A percentile compares a stretch with the other conserved stretches of the same genome.
These are phyloP conservation scores for Stegastes partitus DNA, from an alignment of 2,113 vertebrate species.

Conservation along the genomic window DNA sequence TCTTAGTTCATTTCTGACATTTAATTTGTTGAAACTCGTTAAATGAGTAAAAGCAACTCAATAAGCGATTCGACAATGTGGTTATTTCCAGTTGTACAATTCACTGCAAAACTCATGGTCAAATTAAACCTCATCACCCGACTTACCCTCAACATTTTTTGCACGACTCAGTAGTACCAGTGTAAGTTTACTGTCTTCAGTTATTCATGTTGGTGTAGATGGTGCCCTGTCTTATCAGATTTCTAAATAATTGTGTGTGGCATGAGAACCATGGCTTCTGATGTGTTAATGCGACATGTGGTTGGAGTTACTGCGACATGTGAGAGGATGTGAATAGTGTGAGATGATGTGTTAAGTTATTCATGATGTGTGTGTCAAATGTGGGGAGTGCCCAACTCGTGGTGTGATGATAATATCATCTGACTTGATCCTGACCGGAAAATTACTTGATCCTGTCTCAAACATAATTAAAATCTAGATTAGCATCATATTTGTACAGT, in stretches of 20 bases:
- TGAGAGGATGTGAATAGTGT: slow-evolving; percentile 47
- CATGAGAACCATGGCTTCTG: slow-evolving; percentile 18
- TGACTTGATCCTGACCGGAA: neutral
- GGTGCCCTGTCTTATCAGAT: slow-evolving; percentile 52
- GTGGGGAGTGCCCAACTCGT: neutral
- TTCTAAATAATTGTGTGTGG: slow-evolving; percentile 29
- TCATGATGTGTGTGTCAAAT: slow-evolving; percentile 33
- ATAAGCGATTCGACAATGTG: neutral
- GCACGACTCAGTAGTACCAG: neutral
- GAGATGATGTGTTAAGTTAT: slow-evolving; percentile 28
- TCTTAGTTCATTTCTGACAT: neutral
- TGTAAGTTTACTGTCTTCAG: slow-evolving; percentile 42
- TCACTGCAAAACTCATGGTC: neutral
- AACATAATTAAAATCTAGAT: neutral
- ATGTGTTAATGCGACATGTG: slow-evolving; percentile 38
- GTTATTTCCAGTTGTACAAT: neutral
- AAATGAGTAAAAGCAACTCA: neutral
- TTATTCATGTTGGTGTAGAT: slow-evolving; percentile 50
- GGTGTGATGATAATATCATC: neutral
- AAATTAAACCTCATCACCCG: neutral
- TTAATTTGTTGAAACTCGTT: neutral
- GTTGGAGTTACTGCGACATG: slow-evolving; percentile 23
- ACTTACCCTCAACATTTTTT: slow-evolving; percentile 7
- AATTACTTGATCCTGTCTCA: neutral
- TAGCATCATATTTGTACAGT: neutral